phyloP scores from a whole-genome alignment of 2,888 invertebrate species.

The Cephus runcator region DNA sequence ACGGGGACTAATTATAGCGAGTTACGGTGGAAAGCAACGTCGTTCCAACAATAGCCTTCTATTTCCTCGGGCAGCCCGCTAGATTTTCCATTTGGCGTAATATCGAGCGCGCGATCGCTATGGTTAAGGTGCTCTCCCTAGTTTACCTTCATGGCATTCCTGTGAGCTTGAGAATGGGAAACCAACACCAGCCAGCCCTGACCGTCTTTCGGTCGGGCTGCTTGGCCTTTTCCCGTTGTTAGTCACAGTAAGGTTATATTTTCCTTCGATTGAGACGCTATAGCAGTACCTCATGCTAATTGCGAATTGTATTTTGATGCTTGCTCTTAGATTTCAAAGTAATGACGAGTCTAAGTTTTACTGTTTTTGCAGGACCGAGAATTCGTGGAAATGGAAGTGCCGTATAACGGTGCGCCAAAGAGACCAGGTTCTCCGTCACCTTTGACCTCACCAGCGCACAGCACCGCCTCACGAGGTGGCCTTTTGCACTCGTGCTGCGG shows the following conservation, averaged over 20 bases:
- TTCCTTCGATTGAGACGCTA: no score
- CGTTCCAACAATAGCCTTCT: conserved; percentile 32
- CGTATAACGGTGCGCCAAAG: conserved; percentile 93
- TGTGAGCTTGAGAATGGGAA: not conserved
- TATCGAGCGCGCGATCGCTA: conserved; percentile 8
- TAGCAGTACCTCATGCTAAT: no score
- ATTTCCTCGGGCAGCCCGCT: not conserved
- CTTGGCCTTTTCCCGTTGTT: no score
- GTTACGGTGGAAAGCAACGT: conserved; percentile 23
- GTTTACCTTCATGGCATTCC: not conserved
- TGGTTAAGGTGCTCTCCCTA: conserved; percentile 4
- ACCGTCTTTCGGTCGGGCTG: no score
- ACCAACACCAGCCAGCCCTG: no score
- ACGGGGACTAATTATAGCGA: conserved; percentile 37
- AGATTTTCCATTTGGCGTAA: conserved; percentile 30
- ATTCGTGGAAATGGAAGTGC: conserved; percentile 95
- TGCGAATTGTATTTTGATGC: no score
- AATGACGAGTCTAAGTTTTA: no score
- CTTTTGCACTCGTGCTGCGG: conserved; percentile 84
- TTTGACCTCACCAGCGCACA: conserved; percentile 87
- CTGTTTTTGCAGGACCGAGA: conserved; percentile 83
- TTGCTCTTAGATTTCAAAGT: no score
- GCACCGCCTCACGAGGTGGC: conserved; percentile 77
- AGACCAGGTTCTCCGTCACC: conserved; percentile 91
- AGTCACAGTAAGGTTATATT: no score